Evolutionary conservation across 2,113 vertebrate species (phyloP), one percentile per base, ranked within the genome.

Genomic region (Clarias gariepinus): DNA sequence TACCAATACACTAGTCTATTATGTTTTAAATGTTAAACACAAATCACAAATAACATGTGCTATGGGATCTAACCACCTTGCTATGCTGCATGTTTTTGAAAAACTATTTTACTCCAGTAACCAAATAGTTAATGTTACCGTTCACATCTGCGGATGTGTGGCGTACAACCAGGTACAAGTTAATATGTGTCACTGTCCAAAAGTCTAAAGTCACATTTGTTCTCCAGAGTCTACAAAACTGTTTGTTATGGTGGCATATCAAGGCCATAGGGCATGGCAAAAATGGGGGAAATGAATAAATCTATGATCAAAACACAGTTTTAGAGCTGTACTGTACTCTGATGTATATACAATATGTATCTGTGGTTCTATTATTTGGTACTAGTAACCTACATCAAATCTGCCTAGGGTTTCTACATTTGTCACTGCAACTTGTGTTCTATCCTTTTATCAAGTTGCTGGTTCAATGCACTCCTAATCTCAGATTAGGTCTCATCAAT

Each of bases 141-240:
- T 68, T 68, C 81, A 83, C 47, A 68, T 69, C 71, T 63, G 13
- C 60, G n/a, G 23, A 23, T 30, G 77, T 33, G 57, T 36, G 18
- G 78, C 61, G 61, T 61, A 36, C 12, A 61, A 61, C 1, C 53
- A 23, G 30, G 10, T 80, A 19, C 78, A 55, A 53, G 63, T 66
- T 68, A 53, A 80, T 76, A 47, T 74, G 15, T 47, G 55, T 28
- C 41, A 73, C 55, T 60, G 55, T 58, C 11, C 82, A 58, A 58
- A 69, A 33, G 82, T 84, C 68, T 47, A 58, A 58, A 73, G 28
- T 58, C 30, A 84, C 30, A 4, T 58, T 84, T 84, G 47, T 30
- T 66, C 60, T 6, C 57, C 53, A 41, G 16, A 85, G 73, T 85
- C 36, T 85, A 61, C 58, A 47, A 28, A 64, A 64, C 28, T 23